Base-by-base conservation (phyloP, 2,113 vertebrate species). In the Odontophorus gujanensis region DNA sequence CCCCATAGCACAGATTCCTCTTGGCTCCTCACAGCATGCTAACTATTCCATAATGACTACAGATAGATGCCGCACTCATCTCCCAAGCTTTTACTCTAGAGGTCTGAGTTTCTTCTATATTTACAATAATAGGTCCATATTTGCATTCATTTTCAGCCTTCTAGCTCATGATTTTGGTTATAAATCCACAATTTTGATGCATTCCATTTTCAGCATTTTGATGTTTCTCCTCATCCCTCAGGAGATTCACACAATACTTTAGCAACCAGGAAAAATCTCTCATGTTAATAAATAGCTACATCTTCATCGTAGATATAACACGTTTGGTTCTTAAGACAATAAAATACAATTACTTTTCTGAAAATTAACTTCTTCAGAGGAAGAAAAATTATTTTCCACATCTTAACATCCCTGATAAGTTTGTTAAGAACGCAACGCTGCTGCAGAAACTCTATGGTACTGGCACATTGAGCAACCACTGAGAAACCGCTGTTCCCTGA, bases 71-170 rank as follows among this genome's bases (percentile, higher is more conserved):
- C 68, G 85, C 34, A 84, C 51, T 67, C 42, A 86, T 83, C 94
- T 90, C 65, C 32, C 51, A 84, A 83, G 57, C 47, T 81, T 81
- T 4, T 71, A 92, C 88, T 88, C 82, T 65, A 75, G 76, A 67
- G 65, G 68, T 9, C 34, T 3, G 17, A 86, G 34, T 83, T 92
- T 74, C 22, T 72, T 83, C 57, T 91, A 4, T 80, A 82, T 94
- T 93, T 91, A 2, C 87, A 88, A 67, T 21, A 77, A 50, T 5
- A 78, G 47, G 22, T 63, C 73, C 22, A 9, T 71, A 85, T 81
- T 88, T 90, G 47, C 76, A 81, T 83, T 93, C 45, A 45, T 85
- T 96, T 79, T 84, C 62, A 80, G 55, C 57, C 65, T 71, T 50
- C 1, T 3, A 88, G 85, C 32, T 92, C 73, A 24, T 42, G 5